Evolutionary conservation across 2,797 vertebrate genomes (phyloP).

Genomic region (Sebastes nivosus): DNA sequence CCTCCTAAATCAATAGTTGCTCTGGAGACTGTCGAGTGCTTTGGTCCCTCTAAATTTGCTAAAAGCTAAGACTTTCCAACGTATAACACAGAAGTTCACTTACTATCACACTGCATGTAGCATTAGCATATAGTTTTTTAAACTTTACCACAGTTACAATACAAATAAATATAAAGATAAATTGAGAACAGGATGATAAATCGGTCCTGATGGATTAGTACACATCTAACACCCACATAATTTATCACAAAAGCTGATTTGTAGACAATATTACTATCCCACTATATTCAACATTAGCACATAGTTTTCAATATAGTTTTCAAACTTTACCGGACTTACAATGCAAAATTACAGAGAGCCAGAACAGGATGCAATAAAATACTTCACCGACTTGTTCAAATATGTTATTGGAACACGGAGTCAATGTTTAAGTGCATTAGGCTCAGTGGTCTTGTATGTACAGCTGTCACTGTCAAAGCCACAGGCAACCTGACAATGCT

Average conservation of each 20-base stretch:
- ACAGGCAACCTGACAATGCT: constrained; percentile 82
- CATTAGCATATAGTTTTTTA: constrained; percentile 42
- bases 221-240: background rate
- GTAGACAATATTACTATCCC: background rate
- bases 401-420: constrained; percentile 71
- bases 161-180: constrained; percentile 27
- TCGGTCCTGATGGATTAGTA: constrained; percentile 10
- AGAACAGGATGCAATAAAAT: constrained; percentile 70
- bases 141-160: constrained; percentile 29
- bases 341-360: constrained; percentile 44
- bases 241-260: constrained; percentile 21
- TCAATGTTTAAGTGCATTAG: constrained; percentile 82
- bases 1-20: constrained; percentile 76
- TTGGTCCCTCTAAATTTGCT: constrained; percentile 60
- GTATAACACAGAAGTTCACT: constrained; percentile 51
- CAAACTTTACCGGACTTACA: constrained; percentile 36
- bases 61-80: constrained; percentile 54
- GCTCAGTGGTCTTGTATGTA: constrained; percentile 80
- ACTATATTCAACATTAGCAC: constrained; percentile 12
- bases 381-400: constrained; percentile 70
- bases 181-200: background rate
- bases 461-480: constrained; percentile 84
- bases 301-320: constrained; percentile 42
- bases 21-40: constrained; percentile 70
- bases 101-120: constrained; percentile 14